These are phyloP conservation scores for Zoanthus gigantus DNA, from an alignment of 92 coral and sea anemone genomes.

Conservation along the genomic window DNA sequence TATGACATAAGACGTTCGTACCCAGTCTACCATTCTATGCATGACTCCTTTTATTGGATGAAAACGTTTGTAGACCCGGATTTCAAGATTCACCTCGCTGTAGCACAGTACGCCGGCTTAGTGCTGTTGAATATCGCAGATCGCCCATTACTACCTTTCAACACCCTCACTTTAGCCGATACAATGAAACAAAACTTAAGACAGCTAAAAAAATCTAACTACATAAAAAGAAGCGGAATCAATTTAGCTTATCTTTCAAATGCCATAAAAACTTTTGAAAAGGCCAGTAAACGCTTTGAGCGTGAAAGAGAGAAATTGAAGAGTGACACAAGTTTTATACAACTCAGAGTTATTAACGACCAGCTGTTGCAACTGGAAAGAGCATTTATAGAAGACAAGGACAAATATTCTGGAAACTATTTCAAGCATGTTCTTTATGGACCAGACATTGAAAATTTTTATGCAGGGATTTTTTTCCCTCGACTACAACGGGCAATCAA, in stretches of 20 bases:
- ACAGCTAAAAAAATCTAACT: constrained; percentile 17
- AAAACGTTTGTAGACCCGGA: constrained; percentile 89
- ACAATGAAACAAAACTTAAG: constrained; percentile 42
- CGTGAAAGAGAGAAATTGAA: constrained; percentile 49
- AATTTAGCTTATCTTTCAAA: constrained; percentile 55
- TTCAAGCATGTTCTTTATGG: constrained; percentile 78
- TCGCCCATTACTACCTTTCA: constrained; percentile 76
- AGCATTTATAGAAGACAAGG: constrained; percentile 73
- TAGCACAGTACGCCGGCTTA: constrained; percentile 73
- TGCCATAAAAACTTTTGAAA: constrained; percentile 69
- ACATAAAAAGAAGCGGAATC: constrained; percentile 52
- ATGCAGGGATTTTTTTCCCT: constrained; percentile 70
- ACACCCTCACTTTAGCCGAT: constrained; percentile 68
- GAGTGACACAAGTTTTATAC: constrained; percentile 51
- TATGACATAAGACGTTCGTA: constrained; percentile 76
- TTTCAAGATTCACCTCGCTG: constrained; percentile 88
- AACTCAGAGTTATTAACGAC: constrained; percentile 77
- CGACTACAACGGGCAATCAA: constrained; percentile 58
- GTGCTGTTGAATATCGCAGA: constrained; percentile 77
- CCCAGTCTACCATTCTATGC: constrained; percentile 88
- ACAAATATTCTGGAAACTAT: constrained; percentile 41
- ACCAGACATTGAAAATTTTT: constrained; percentile 61
- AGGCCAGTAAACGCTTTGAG: constrained; percentile 64
- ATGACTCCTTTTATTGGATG: constrained; percentile 85
- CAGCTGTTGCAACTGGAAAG: constrained; percentile 83